These are phyloP conservation scores for Meandrusa payeni DNA, from an alignment of 2,888 invertebrate genomes.

Conservation along the genomic window DNA sequence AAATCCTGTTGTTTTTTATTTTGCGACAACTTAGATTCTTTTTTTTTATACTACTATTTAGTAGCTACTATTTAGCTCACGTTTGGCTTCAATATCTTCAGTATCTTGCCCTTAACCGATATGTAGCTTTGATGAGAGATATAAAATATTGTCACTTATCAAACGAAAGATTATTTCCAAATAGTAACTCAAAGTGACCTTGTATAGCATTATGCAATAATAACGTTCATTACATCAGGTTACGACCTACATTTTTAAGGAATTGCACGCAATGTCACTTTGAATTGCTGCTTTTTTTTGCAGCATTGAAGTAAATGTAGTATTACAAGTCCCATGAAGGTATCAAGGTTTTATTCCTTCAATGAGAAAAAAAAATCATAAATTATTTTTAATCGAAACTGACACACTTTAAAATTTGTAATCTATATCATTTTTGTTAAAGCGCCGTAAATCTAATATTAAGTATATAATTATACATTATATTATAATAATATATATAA, in stretches of 20 bases:
- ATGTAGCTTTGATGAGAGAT: too few species aligned
- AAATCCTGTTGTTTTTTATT: too few species aligned
- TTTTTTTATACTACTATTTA: too few species aligned
- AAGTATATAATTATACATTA: too few species aligned
- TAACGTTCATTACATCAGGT: conserved; percentile 26
- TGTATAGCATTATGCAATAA: conserved; percentile 26
- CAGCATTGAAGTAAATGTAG: conserved; percentile 17
- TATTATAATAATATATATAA: too few species aligned
- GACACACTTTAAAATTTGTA: too few species aligned
- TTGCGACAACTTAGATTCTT: too few species aligned
- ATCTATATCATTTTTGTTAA: too few species aligned
- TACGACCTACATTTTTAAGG: conserved; percentile 25
- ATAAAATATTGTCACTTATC: conserved; percentile 4
- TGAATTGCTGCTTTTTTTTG: conserved; percentile 16
- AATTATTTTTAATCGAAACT: neutral
- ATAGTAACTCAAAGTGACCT: conserved; percentile 17
- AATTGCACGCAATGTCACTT: conserved; percentile 23
- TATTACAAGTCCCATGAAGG: conserved; percentile 12
- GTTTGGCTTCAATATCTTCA: too few species aligned
- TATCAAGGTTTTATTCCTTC: conserved; percentile 10
- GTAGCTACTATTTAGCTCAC: too few species aligned
- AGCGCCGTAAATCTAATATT: too few species aligned
- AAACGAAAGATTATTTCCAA: conserved; percentile 13
- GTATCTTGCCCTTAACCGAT: too few species aligned
- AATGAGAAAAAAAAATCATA: conserved; percentile 1